phyloP scores from a whole-genome alignment of 2,797 vertebrate genomes.

The Melanotaenia parkinsoni region DNA sequence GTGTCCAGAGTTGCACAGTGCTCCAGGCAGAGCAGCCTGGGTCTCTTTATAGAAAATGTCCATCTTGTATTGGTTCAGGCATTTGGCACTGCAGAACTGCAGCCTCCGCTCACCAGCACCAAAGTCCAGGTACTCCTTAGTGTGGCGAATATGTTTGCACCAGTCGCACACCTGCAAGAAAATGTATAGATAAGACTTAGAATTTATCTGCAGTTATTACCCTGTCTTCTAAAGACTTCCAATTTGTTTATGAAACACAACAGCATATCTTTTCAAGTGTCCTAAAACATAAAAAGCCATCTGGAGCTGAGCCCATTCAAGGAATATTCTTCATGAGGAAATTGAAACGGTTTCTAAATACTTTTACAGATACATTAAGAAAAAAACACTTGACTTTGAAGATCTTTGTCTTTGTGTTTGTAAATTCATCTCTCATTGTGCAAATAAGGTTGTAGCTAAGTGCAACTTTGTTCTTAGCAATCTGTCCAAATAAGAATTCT shows the following conservation, averaged over 20 bases:
- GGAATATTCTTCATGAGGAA: constrained; percentile 27
- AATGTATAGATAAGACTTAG: constrained; percentile 54
- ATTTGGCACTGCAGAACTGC: constrained; percentile 99
- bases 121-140: constrained; percentile 99
- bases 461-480: constrained; percentile 44
- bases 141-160: constrained; percentile 99
- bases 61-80: constrained; percentile 99
- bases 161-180: constrained; percentile 97
- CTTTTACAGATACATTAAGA: constrained; percentile 31
- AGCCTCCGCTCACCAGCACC: constrained; percentile 97
- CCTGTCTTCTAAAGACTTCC: constrained; percentile 35
- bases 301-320: constrained; percentile 41
- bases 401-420: constrained; percentile 11
- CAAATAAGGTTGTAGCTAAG: constrained; percentile 34
- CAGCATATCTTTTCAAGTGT: constrained; percentile 24
- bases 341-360: constrained; percentile 17
- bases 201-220: constrained; percentile 44
- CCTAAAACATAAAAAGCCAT: constrained; percentile 47
- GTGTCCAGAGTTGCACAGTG: constrained; percentile 91
- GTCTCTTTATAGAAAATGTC: constrained; percentile 99
- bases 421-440: background rate
- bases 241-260: constrained; percentile 51
- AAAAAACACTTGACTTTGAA: constrained; percentile 13
- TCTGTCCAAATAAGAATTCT: constrained; percentile 42
- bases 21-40: constrained; percentile 95